A percentile compares a stretch with the other conserved stretches of the same genome.
These are phyloP conservation scores for Dasypus novemcinctus DNA, from an alignment of 2,113 vertebrate species.

Conservation along the genomic window DNA sequence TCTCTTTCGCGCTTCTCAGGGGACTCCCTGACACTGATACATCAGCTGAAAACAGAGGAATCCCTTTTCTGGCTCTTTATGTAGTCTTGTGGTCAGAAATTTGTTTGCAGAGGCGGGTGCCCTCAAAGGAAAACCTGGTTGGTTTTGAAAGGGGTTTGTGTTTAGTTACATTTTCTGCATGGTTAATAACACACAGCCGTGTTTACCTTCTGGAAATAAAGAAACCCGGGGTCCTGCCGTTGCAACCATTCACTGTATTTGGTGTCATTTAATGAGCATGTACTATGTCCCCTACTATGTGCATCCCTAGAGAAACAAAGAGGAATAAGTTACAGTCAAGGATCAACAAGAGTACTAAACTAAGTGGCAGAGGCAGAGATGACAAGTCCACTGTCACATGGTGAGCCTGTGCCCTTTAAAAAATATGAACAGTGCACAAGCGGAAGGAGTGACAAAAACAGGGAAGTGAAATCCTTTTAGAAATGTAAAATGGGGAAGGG, in stretches of 20 bases:
- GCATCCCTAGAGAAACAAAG: neutral
- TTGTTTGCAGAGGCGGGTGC: neutral
- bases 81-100: neutral
- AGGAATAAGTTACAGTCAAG: neutral
- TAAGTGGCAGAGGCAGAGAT: neutral
- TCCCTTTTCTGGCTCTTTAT: neutral
- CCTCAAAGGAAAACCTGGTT: neutral
- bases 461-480: neutral
- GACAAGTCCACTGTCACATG: neutral
- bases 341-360: neutral
- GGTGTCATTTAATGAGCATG: neutral
- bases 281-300: neutral
- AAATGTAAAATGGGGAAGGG: neutral
- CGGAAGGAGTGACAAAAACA: neutral
- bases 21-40: neutral
- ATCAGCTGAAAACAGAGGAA: neutral
- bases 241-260: neutral
- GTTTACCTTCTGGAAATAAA: slow-evolving; percentile 25
- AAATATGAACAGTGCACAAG: neutral
- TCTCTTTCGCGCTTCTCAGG: neutral
- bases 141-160: slow-evolving; percentile 32
- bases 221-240: neutral
- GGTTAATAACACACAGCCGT: neutral
- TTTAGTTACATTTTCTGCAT: neutral
- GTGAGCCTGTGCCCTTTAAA: neutral